Evolutionary conservation across 2,888 invertebrate species (phyloP).

Genomic region (Pandemis heparana): DNA sequence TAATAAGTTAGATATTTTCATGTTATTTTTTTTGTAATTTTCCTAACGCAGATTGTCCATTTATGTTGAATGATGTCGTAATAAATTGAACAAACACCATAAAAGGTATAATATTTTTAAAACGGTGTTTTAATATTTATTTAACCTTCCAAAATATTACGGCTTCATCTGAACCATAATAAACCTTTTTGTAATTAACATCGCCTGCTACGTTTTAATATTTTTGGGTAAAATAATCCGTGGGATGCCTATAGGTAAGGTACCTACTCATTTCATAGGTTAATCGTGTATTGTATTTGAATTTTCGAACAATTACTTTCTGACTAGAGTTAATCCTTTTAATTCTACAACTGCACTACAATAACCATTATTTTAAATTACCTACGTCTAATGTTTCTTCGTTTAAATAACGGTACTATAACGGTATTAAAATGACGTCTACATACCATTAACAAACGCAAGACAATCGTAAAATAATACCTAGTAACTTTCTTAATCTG

Average conservation of each 20-base stretch:
- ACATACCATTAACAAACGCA: no score
- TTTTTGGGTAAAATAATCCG: not conserved
- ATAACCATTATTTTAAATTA: not conserved
- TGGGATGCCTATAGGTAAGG: not conserved
- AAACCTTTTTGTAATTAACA: constrained; percentile 8
- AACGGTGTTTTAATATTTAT: not conserved
- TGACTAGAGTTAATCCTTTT: not conserved
- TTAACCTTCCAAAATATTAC: not conserved
- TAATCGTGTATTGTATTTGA: not conserved
- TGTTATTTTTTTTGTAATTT: no score
- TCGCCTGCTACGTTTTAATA: not conserved
- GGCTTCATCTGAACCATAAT: not conserved
- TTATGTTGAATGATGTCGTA: not conserved
- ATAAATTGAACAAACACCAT: not conserved
- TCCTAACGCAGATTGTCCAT: no score
- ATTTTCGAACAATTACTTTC: not conserved
- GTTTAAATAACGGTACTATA: not conserved
- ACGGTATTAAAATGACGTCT: not conserved
- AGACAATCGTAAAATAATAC: no score
- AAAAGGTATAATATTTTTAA: not conserved
- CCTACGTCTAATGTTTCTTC: not conserved
- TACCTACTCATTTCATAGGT: not conserved
- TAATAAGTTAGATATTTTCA: no score
- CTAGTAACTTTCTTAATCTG: no score
- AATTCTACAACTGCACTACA: not conserved